Evolutionary conservation across 2,888 invertebrate genomes (phyloP).

Genomic region (Antheraea yamamai): DNA sequence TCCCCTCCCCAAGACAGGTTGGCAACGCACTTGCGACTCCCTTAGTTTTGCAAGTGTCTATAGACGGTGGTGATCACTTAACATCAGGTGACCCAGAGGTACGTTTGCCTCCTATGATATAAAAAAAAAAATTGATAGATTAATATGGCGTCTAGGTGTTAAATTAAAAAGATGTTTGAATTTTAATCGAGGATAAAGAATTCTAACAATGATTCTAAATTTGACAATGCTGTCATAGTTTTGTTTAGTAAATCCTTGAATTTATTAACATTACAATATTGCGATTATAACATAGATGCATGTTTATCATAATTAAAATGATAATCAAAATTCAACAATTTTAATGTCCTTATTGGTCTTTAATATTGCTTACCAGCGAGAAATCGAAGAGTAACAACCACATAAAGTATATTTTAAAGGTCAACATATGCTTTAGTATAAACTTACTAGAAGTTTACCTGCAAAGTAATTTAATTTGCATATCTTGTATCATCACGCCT

Average conservation of each 20-base stretch:
- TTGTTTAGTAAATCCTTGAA: slow-evolving; percentile 6
- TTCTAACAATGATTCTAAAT: background rate
- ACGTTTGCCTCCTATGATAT: no score
- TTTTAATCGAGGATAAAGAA: background rate
- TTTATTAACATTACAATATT: background rate
- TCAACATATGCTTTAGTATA: slow-evolving; percentile 2
- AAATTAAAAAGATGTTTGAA: background rate
- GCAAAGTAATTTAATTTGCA: slow-evolving; percentile 10
- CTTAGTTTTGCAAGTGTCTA: no score
- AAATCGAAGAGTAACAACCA: background rate
- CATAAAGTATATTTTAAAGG: slow-evolving; percentile 7
- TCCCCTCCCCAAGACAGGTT: no score
- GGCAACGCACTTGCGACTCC: no score
- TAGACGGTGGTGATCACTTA: no score
- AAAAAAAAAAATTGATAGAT: no score
- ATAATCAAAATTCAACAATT: background rate
- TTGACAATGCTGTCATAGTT: background rate
- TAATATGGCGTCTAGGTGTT: background rate
- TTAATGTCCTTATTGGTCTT: background rate
- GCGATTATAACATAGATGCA: background rate
- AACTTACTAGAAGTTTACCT: background rate
- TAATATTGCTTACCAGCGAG: background rate
- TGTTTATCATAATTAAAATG: slow-evolving; percentile 3
- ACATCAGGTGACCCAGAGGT: no score
- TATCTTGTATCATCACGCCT: slow-evolving; percentile 6